A percentile compares a stretch with the other conserved stretches of the same genome.
Evolutionary conservation across 2,797 vertebrate species (phyloP).

Genomic region (Gadopsis marmoratus): DNA sequence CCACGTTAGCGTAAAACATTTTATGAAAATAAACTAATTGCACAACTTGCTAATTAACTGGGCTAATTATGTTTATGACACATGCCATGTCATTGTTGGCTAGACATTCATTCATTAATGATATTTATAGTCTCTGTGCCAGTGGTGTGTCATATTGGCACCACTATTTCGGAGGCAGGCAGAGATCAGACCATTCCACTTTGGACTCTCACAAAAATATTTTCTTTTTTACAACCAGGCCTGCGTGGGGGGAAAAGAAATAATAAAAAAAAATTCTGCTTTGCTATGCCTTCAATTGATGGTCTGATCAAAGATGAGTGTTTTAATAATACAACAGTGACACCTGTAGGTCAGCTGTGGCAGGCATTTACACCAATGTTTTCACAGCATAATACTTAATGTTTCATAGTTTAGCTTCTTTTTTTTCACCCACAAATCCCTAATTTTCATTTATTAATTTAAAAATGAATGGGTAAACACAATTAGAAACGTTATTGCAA

Average conservation of each 20-base stretch:
- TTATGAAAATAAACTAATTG: slow-evolving; percentile 10
- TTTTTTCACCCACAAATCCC: background rate
- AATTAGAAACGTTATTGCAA: background rate
- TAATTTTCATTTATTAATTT: background rate
- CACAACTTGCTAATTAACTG: background rate
- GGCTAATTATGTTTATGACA: slow-evolving; percentile 4
- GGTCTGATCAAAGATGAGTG: background rate
- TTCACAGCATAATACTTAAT: background rate
- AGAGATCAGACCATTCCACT: slow-evolving; percentile 24
- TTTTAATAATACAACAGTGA: slow-evolving; percentile 47
- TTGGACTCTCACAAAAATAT: slow-evolving; percentile 18
- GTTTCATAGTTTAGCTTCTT: too few relatives aligned
- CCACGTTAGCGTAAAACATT: background rate
- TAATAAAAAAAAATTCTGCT: background rate
- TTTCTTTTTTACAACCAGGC: slow-evolving; percentile 41
- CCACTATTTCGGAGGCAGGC: background rate
- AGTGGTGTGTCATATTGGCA: slow-evolving; percentile 5
- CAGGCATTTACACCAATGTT: accelerated
- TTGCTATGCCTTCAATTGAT: background rate
- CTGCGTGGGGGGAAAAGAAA: background rate
- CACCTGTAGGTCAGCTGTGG: slow-evolving; percentile 27
- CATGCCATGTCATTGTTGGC: slow-evolving; percentile 3
- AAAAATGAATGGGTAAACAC: background rate
- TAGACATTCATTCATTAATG: slow-evolving; percentile 1
- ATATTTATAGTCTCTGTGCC: slow-evolving; percentile 4